Evolutionary conservation across 2,113 vertebrate species (phyloP).

Genomic region (Rousettus leschenaultii): DNA sequence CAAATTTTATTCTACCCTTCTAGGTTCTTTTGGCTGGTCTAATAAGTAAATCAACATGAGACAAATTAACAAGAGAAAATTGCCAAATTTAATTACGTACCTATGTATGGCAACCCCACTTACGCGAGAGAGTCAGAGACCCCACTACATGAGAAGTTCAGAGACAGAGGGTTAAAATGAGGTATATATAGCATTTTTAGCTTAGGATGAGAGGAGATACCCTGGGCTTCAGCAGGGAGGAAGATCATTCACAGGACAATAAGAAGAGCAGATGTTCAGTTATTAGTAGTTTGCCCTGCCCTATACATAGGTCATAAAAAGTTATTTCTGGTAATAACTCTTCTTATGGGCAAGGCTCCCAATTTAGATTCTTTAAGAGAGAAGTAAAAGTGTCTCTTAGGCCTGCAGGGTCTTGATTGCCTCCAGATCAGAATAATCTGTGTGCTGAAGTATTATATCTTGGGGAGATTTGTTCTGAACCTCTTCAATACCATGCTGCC

Average conservation of each 20-base stretch:
- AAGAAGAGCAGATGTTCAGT: background rate
- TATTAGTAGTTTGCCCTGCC: background rate
- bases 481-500: background rate
- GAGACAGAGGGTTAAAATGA: background rate
- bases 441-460: background rate
- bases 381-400: background rate
- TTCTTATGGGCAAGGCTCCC: background rate
- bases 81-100: background rate
- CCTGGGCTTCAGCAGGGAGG: background rate
- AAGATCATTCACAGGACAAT: background rate
- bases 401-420: too few species aligned
- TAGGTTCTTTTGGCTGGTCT: background rate
- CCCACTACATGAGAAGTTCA: background rate
- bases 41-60: background rate
- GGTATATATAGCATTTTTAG: too few species aligned
- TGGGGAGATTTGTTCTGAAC: background rate
- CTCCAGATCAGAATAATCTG: background rate
- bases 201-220: background rate
- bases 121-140: background rate
- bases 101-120: background rate
- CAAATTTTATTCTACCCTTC: background rate
- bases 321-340: background rate
- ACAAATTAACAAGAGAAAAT: background rate
- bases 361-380: background rate
- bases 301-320: background rate